These are phyloP conservation scores for Drosophila histrio DNA, from an alignment of 2,888 invertebrate genomes.

Conservation along the genomic window DNA sequence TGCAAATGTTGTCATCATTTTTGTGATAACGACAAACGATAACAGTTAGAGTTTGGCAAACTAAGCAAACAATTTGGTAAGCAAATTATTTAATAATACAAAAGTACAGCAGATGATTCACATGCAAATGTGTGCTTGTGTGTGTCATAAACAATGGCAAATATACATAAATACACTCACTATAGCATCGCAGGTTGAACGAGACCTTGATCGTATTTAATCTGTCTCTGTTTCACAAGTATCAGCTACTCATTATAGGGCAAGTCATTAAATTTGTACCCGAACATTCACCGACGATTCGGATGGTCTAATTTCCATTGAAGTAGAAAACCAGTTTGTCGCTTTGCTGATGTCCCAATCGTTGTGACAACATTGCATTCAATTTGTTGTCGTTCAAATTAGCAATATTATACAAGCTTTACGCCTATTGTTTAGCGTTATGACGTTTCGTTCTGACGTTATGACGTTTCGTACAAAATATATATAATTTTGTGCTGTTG, in stretches of 20 bases:
- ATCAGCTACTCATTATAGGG: conserved; percentile 54
- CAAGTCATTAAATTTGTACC: conserved; percentile 40
- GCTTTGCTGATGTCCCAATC: conserved; percentile 7
- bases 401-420: conserved; percentile 1
- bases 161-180: too few relatives aligned
- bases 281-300: conserved; percentile 26
- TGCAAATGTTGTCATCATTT: not conserved
- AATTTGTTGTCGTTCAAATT: conserved; percentile 2
- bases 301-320: conserved; percentile 19
- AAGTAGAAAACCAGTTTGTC: conserved; percentile 43
- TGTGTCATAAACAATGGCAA: conserved; percentile 20
- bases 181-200: conserved; percentile 9
- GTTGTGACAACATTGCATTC: conserved; percentile 2
- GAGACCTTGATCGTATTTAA: conserved; percentile 62
- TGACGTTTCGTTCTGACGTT: too few relatives aligned
- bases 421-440: not conserved
- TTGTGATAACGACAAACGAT: not conserved
- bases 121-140: conserved; percentile 41
- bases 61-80: not conserved
- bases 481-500: too few relatives aligned
- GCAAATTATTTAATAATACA: not conserved
- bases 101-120: conserved; percentile 24
- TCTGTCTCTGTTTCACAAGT: conserved; percentile 45
- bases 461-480: too few relatives aligned
- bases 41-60: not conserved